Base-by-base conservation (phyloP, 2,113 vertebrate genomes). In the Sigmodon hispidus region DNA sequence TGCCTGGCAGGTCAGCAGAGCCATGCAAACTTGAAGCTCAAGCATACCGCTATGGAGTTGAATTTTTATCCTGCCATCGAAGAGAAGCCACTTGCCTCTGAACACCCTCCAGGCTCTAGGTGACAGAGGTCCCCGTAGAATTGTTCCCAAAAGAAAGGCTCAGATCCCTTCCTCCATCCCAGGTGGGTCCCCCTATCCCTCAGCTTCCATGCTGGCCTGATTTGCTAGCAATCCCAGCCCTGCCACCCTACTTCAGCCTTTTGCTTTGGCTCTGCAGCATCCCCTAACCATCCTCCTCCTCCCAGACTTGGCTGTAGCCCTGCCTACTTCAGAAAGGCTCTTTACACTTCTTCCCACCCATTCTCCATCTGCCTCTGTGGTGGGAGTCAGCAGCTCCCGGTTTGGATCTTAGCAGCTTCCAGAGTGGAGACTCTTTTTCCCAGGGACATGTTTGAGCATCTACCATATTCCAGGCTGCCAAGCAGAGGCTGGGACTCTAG, bases 321-420 rank as follows among this genome's bases (percentile, higher is more conserved):
- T 90, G 43, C 80, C 80, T 77, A 48, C 81, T 95, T 91, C 75
- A 26, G 67, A 96, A 73, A 88, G 70, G 3, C 61, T 89, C 95
- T 84, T 15, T 34, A 29, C 84, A 57, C 16, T 61, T 6, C 36
- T 72, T 61, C 89, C n/a, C 34, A 57, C 87, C 48, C 26, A 13
- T 48, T 90, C 59, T 85, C 86, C 73, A 75, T 84, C n/a, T 63
- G 83, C n/a, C 59, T 92, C 50, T 40, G 31, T 21, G n/a, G 61
- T 85, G 57, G 80, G 76, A 89, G 83, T 76, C 87, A 69, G 43
- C 77, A 63, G 79, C 79, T 84, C 80, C 43, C 16, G 5, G 17
- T 19, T 89, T 22, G 4, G 73, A 79, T 81, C 59, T 67, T 73
- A 21, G 83, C 21, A 81, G 36, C 89, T 93, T 84, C 65, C 50